These are phyloP conservation scores for Hypocryptadius cinnamomeus DNA, from an alignment of 2,113 vertebrate species.

Conservation along the genomic window DNA sequence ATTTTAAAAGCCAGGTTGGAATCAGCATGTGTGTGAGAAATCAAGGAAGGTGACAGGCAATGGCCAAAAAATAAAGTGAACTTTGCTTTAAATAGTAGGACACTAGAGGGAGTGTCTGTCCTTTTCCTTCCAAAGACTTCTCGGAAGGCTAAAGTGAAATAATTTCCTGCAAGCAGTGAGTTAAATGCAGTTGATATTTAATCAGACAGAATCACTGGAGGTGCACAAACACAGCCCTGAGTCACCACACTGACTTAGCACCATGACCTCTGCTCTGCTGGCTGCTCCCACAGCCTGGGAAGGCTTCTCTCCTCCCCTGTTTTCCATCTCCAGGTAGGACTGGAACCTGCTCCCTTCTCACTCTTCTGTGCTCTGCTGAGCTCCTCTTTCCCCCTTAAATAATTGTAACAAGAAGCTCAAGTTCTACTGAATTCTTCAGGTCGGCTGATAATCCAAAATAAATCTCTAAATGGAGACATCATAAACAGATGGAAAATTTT, in stretches of 20 bases:
- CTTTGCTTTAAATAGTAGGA: background rate
- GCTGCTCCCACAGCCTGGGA: background rate
- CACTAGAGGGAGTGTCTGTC: constrained; percentile 41
- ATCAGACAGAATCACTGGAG: background rate
- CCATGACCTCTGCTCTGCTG: background rate
- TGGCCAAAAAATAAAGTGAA: background rate
- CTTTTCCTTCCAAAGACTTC: background rate
- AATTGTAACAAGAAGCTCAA: background rate
- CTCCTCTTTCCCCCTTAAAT: background rate
- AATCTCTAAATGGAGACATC: background rate
- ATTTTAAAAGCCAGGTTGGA: background rate
- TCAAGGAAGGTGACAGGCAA: background rate
- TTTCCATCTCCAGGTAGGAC: background rate
- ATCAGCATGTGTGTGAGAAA: background rate
- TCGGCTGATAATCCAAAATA: background rate
- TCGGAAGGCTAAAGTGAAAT: background rate
- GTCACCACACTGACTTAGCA: background rate
- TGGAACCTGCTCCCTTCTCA: background rate
- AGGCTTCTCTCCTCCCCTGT: background rate
- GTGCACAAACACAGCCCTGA: background rate
- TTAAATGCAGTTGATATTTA: background rate
- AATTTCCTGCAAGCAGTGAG: background rate
- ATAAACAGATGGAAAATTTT: background rate
- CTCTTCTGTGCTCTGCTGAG: background rate
- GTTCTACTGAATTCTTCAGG: background rate